Base-by-base conservation (phyloP, 2,888 invertebrate genomes). In the Agrochola litura region DNA sequence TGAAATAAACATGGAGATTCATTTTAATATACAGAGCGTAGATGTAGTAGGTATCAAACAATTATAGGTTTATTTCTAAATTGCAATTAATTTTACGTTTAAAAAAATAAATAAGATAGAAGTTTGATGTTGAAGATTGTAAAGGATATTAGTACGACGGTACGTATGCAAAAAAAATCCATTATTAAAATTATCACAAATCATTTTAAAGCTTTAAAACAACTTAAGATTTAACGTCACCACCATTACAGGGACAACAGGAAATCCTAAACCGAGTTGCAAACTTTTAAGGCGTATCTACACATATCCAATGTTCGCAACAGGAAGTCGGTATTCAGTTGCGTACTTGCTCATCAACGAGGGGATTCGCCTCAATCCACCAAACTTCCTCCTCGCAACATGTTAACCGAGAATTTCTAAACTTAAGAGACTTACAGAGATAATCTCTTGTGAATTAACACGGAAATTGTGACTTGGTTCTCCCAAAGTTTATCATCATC, bases 311-410 rank as follows among this genome's bases (percentile, higher is more conserved):
- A 89, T 89, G 89, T 88, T 89, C 75, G 81, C 86, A 90, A 87
- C 88, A 89, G 91, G 89, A 92, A 91, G 91, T 86, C 89, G 76
- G 89, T 92, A 90, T 92, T 90, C 90, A 91, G 92, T 90, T 91
- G 89, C 90, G 89, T 90, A 90, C 90, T 90, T 87, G 88, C 92
- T 93, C 93, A 92, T 93, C 92, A 92, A 90, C 89, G 81, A 86
- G 88, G 90, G 91, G 92, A 91, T 91, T 93, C 91, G 89, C 92
- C 89, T 92, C 93, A 93, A 95, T 94, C 92, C 91, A 92, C 88
- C 90, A 91, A 95, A 95, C 94, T 95, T 95, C 92, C 90, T 89
- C 94, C 83, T 90, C 83, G 90, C 90, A 92, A 92, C 92, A 92
- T 94, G 92, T 92, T 92, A 92, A 91, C 92, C 88, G 87, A 87